These are phyloP conservation scores for Nycticryphes semicollaris DNA, from an alignment of 2,113 vertebrate species.

Conservation along the genomic window DNA sequence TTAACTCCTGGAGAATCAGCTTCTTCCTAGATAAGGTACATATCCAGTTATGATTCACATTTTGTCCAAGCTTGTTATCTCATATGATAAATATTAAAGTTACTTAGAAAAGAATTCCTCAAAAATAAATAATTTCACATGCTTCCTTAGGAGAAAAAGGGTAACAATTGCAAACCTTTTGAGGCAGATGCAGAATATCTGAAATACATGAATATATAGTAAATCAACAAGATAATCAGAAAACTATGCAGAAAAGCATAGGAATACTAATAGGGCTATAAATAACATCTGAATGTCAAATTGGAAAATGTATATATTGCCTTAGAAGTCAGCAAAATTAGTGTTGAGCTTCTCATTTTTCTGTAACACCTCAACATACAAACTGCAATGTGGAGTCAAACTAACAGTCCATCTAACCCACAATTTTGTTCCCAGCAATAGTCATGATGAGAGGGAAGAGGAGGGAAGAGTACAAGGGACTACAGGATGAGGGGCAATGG, in stretches of 20 bases:
- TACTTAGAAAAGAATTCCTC: not conserved
- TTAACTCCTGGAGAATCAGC: not conserved
- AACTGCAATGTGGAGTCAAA: not conserved
- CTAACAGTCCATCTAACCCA: not conserved
- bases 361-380: rapidly evolving
- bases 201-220: not conserved
- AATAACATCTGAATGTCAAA: not conserved
- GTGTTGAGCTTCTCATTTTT: not conserved
- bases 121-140: not conserved
- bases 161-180: not conserved
- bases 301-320: not conserved
- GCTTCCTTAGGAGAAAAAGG: not conserved
- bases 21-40: not conserved
- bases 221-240: not conserved
- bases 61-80: not conserved
- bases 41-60: not conserved
- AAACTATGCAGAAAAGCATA: not conserved
- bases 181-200: not conserved
- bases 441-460: not conserved
- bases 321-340: not conserved
- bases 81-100: not conserved
- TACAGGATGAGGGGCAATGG: too few relatives aligned
- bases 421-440: not conserved
- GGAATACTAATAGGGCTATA: not conserved
- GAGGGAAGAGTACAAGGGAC: not conserved